Percentiles rank a stretch among this genome's conserved stretches.
These are phyloP conservation scores for Philonicus albiceps DNA, from an alignment of 2,888 invertebrate genomes.

Conservation along the genomic window DNA sequence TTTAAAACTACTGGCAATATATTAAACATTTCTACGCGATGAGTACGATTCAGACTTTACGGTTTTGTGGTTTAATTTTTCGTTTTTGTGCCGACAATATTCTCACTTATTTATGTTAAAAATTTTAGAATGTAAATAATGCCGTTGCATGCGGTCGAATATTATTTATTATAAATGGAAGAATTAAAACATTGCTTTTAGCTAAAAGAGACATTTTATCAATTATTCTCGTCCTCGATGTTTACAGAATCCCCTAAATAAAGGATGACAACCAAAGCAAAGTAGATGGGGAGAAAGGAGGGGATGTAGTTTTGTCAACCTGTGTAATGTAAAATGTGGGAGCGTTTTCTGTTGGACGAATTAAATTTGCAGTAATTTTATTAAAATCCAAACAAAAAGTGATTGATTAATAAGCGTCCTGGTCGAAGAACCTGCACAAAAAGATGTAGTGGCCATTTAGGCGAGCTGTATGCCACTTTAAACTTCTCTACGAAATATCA, in stretches of 20 bases:
- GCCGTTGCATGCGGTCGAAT: too few relatives aligned
- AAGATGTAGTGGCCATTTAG: neutral
- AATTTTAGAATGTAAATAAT: too few relatives aligned
- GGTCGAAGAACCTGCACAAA: neutral
- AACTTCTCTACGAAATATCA: neutral
- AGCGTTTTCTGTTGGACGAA: neutral
- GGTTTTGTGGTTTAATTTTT: too few relatives aligned
- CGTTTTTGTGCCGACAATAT: too few relatives aligned
- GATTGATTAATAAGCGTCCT: neutral
- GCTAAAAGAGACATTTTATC: neutral
- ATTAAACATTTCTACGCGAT: too few relatives aligned
- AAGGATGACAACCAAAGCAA: conserved; percentile 7
- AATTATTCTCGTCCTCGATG: neutral
- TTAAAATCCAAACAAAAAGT: neutral
- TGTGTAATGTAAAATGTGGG: neutral
- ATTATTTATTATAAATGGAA: too few relatives aligned
- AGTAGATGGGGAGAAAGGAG: neutral
- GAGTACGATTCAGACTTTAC: too few relatives aligned
- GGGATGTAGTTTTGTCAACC: neutral
- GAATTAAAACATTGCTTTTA: too few relatives aligned
- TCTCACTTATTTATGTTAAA: too few relatives aligned
- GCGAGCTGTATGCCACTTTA: neutral
- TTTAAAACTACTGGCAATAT: too few relatives aligned
- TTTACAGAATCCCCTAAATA: neutral
- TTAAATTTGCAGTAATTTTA: neutral